Base-by-base conservation (phyloP, 2,888 invertebrate genomes). In the Polyploca ridens region DNA sequence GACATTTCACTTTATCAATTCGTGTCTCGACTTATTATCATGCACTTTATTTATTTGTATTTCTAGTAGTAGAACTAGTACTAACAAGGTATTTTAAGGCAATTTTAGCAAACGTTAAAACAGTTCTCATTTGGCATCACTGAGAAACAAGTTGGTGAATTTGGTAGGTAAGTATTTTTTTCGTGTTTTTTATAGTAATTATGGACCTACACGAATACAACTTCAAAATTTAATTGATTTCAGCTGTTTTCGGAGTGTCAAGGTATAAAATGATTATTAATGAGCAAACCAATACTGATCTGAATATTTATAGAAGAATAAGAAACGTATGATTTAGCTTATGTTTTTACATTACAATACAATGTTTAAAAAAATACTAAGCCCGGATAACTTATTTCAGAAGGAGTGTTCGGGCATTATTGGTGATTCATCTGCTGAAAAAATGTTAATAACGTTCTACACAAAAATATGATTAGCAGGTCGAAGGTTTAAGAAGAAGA, bases 281-380 rank as follows among this genome's bases (percentile, higher is more conserved):
- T 62, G 67, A 73, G 69, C 74, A 78, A 78, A 14, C 44, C 58
- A 59, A 59, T 59, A 63, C 63, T 63, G 63, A 35, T 60, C 63
- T 60, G 33, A 60, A 38, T 38, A 11, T 38, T 19, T 58, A 49
- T 60, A 35, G 64, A 58, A 44, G 64, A 60, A 19, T 46, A 33
- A 14, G 27, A 46, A 44, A 44, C 11, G 7, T 27, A 27, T 59
- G 33, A 13, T 58, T 13, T 27, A 63, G 10, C 19, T 8, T 19
- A 60, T 11, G 60, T 38, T 38, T 41, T 41, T 0, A 7, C 38
- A 58, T 13, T 33, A 3, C 1, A 33, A 5, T n/a, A 3, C n/a
- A 0, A 33, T 33, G 1, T 0, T 33, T 14, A 33, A 54, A 54
- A 54, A 7, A 10, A 16, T 5, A 19, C 10, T 54, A 19, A 54